Percentiles rank a stretch among this genome's conserved stretches.
Evolutionary conservation across 1,140 invertebrate genomes (phyloP).

Genomic region (Ceratosolen fusciceps): DNA sequence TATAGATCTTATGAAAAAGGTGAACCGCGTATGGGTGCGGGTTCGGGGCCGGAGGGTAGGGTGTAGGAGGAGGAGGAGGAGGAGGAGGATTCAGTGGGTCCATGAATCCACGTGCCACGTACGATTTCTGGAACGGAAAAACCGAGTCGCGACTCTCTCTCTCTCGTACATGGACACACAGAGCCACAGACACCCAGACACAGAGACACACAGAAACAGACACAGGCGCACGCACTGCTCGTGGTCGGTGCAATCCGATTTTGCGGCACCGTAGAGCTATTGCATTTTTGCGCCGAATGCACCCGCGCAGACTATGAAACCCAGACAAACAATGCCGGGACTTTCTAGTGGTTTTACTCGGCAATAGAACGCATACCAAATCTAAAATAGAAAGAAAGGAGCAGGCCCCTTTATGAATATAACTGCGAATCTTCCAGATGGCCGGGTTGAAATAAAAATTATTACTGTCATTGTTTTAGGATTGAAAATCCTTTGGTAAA

Average conservation of each 20-base stretch:
- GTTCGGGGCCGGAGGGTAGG: no score
- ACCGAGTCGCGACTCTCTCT: no score
- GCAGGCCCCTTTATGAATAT: not conserved
- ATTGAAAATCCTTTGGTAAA: conserved; percentile 1
- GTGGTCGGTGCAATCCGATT: conserved; percentile 42
- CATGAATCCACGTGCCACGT: conserved; percentile 20
- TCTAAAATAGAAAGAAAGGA: not conserved
- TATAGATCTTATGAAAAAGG: conserved; percentile 27
- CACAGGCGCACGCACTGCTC: not conserved
- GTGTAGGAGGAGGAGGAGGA: no score
- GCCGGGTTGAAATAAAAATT: not conserved
- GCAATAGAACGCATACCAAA: conserved; percentile 32
- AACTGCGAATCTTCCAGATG: not conserved
- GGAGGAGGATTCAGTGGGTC: not conserved
- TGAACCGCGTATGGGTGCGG: no score
- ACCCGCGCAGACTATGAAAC: conserved; percentile 1
- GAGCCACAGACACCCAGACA: no score
- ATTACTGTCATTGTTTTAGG: not conserved
- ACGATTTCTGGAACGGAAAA: conserved; percentile 14
- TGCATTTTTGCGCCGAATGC: conserved; percentile 35
- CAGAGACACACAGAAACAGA: no score
- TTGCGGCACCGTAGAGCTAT: conserved; percentile 35
- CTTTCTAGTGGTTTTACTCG: not conserved
- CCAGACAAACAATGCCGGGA: conserved; percentile 26
- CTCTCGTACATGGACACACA: not conserved